Base-by-base conservation (phyloP, 2,113 vertebrate genomes). In the Coptodon bakossiorum region DNA sequence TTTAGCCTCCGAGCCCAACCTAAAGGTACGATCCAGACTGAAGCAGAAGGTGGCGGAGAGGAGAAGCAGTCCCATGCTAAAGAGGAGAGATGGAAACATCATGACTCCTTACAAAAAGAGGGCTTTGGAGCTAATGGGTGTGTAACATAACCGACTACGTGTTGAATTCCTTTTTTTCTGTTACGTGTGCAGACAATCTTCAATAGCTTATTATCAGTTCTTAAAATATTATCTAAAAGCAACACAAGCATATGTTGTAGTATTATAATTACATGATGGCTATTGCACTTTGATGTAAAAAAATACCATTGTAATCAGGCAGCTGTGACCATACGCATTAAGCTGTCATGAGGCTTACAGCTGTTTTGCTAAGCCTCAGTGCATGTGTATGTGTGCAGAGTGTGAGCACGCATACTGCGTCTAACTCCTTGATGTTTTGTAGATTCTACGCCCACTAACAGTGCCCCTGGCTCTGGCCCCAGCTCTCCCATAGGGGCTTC, bases 41-140 rank as follows among this genome's bases (percentile, higher is more conserved):
- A 99, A 99, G 97, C 99, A 99, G 94, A 99, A 99, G 93, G 99
- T 99, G 91, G 97, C 98, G 68, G 99, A 99, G 95, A 97, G 98
- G 92, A 97, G 99, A 95, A 99, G 99, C 95, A 99, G 99, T 84
- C 99, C 98, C 12, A 97, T 99, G 95, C 97, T 99, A 73, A 97
- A 98, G 94, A 97, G 98, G 94, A 98, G 98, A 96, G 98, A 99
- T 85, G 97, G 97, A 94, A 98, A 95, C 90, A 94, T 97, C 66
- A 96, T 98, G 94, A 96, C 97, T 92, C 98, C 98, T 52, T 98
- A 98, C 96, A 99, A 99, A 96, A 99, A 99, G 94, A 97, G 98
- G 94, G 97, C 99, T 86, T 96, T 98, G 34, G 99, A 99, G 93
- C 96, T 99, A 90, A 97, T 98, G 97, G 98, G 99, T 99, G 97